Evolutionary conservation across 2,113 vertebrate species (phyloP), one percentile per base, ranked within the genome.

Genomic region (Peucedramus taeniatus): DNA sequence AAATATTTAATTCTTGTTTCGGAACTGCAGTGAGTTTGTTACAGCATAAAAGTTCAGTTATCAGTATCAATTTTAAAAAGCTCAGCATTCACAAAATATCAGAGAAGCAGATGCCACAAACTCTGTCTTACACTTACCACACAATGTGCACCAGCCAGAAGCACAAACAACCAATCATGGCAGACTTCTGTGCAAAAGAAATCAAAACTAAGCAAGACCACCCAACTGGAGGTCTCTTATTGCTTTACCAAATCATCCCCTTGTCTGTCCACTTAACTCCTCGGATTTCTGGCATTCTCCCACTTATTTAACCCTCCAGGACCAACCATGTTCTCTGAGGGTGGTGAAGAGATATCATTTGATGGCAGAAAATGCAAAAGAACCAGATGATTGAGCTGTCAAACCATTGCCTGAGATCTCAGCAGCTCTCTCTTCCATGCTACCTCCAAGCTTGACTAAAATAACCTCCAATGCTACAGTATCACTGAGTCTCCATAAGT

Each of bases 401-500:
- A 93, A 90, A 66, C 93, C 75, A 70, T 86, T 53, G 66, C 60
- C 66, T 80, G 85, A 86, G 87, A 93, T 95, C 95, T 86, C 90
- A 80, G 63, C 56, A 86, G 63, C 64, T 91, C 66, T 90, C 39
- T 72, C 60, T 59, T 63, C 84, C 63, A 74, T 5, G 2, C 42
- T 94, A 96, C 75, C 85, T 96, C 79, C 72, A 88, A 90, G 71
- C 18, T 77, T 90, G 90, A 94, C 93, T 94, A 96, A 96, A 97
- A 95, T 93, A 96, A 96, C 96, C 96, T 88, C 71, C 95, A 86
- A 18, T 80, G 87, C 68, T 96, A 80, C 65, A 59, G 70, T 93
- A 96, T 24, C 84, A 93, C 92, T 77, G 92, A 96, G 93, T 93
- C 82, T 96, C 94, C 94, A 81, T 97, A 96, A 97, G 91, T 96